phyloP scores from a whole-genome alignment of 2,113 vertebrate species.

The Lepisosteus oculatus region DNA sequence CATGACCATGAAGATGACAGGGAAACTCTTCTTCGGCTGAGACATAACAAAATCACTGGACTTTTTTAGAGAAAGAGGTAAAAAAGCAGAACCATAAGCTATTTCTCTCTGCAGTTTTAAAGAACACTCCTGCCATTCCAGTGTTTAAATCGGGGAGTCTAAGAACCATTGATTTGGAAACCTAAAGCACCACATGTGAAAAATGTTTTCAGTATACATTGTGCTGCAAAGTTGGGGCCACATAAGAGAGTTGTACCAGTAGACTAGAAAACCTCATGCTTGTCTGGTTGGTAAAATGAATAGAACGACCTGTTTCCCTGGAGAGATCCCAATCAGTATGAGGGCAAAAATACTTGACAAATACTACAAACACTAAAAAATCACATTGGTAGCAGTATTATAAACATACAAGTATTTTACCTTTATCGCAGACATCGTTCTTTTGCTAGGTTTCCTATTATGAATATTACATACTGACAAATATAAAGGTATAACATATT shows the following conservation, averaged over 20 bases:
- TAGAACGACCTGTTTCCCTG: conserved; percentile 20
- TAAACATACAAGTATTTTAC: conserved; percentile 47
- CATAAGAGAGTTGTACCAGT: conserved; percentile 9
- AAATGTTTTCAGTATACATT: too few relatives aligned
- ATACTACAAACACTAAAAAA: conserved; percentile 26
- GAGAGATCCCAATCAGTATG: conserved; percentile 28
- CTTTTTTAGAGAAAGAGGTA: conserved; percentile 26
- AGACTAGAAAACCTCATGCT: too few relatives aligned
- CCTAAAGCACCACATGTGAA: too few relatives aligned
- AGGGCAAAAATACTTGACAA: conserved; percentile 31
- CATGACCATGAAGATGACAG: too few relatives aligned
- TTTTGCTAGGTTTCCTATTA: conserved; percentile 40
- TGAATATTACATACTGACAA: conserved; percentile 26
- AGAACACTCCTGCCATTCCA: background rate
- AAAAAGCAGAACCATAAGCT: conserved; percentile 21
- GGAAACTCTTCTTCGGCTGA: too few relatives aligned
- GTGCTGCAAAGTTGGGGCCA: conserved; percentile 25
- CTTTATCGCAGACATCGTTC: conserved; percentile 24
- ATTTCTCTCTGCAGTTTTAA: conserved; percentile 18
- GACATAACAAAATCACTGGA: too few relatives aligned
- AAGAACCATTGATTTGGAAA: too few relatives aligned
- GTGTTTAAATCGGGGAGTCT: too few relatives aligned
- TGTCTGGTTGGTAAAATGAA: background rate
- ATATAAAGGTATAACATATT: conserved; percentile 2
- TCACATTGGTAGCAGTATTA: conserved; percentile 25